Evolutionary conservation across 2,113 vertebrate genomes (phyloP).

Genomic region (Gavia stellata): DNA sequence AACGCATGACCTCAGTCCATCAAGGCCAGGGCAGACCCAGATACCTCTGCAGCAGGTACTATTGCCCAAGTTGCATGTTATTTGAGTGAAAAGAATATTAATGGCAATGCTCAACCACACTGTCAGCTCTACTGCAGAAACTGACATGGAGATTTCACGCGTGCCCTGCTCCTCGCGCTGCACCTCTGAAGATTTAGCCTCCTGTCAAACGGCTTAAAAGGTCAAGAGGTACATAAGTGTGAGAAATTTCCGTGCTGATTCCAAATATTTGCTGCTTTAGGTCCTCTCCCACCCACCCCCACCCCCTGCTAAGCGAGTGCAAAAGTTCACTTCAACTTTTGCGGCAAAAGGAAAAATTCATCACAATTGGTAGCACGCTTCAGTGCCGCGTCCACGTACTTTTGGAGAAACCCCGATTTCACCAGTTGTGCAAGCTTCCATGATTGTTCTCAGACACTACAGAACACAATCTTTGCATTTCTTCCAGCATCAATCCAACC

Average conservation of each 20-base stretch:
- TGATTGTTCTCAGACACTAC: neutral
- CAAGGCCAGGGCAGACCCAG: neutral
- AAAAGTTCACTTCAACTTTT: neutral
- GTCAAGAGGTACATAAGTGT: rapidly evolving
- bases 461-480: neutral
- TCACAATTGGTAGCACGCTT: neutral
- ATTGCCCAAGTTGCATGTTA: rapidly evolving
- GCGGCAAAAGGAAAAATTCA: neutral
- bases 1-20: rapidly evolving
- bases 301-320: neutral
- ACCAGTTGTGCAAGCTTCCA: neutral
- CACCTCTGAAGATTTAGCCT: neutral
- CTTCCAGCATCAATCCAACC: neutral
- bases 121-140: neutral
- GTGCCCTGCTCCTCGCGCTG: neutral
- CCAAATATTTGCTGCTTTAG: neutral
- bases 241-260: neutral
- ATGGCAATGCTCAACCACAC: neutral
- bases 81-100: neutral
- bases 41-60: neutral
- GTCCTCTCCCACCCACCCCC: neutral
- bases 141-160: rapidly evolving
- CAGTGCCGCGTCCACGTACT: rapidly evolving
- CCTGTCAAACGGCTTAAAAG: neutral
- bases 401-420: neutral